Percentiles rank a stretch among this genome's conserved stretches.
phyloP scores from a whole-genome alignment of 2,113 vertebrate genomes.

The Pycnonotus jocosus region DNA sequence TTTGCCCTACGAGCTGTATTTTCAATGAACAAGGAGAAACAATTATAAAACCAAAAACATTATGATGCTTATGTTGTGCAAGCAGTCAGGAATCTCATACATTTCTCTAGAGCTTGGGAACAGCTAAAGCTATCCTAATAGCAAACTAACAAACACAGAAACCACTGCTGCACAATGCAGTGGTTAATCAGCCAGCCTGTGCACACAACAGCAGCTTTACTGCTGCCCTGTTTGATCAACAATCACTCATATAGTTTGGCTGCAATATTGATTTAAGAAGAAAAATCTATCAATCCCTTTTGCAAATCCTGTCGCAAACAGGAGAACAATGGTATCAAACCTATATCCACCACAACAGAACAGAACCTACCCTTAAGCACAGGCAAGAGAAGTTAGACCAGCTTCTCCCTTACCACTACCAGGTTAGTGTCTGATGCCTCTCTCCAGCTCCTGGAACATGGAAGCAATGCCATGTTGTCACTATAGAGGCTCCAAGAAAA shows the following conservation, averaged over 20 bases:
- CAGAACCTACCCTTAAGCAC: not conserved
- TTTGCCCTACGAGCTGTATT: not conserved
- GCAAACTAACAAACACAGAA: not conserved
- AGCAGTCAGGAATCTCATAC: not conserved
- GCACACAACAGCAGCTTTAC: not conserved
- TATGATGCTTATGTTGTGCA: not conserved
- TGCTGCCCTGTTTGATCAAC: not conserved
- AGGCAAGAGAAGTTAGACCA: not conserved
- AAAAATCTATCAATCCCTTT: not conserved
- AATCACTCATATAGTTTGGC: not conserved
- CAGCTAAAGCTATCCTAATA: not conserved
- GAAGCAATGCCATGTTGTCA: not conserved
- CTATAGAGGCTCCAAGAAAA: not conserved
- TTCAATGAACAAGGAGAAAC: not conserved
- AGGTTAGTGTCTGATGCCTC: not conserved
- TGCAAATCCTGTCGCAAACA: not conserved
- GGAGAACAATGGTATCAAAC: not conserved
- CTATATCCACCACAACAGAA: not conserved
- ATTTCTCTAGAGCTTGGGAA: not conserved
- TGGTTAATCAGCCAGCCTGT: not conserved
- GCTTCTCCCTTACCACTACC: not conserved
- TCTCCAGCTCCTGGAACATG: not conserved
- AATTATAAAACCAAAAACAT: not conserved
- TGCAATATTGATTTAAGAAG: not conserved
- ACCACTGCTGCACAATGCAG: not conserved